Evolutionary conservation across 2,797 vertebrate genomes (phyloP), one percentile per base, ranked within the genome.

Genomic region (Oryzias dopingdopingensis): DNA sequence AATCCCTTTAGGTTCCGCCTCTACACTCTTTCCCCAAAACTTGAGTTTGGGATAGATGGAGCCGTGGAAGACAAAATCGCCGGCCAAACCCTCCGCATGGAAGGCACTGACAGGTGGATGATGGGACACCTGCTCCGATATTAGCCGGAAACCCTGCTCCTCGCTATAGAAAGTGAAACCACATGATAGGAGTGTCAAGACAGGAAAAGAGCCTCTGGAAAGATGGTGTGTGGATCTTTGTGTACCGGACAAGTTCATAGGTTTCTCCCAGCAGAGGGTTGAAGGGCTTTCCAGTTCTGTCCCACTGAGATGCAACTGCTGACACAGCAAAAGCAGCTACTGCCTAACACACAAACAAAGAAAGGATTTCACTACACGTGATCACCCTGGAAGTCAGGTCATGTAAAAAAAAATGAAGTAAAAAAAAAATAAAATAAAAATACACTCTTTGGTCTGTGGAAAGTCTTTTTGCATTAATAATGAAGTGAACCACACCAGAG

Each of bases 21-120:
- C 97, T 49, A 99, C 94, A 4, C 96, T 98, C 80, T 98, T 99
- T 1, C 96, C 96, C 96, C 97, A 99, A 87, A 96, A 99, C 86
- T 94, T 97, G 51, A 99, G 94, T 86, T 99, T 99, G 54, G 97
- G 97, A 79, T 98, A 98, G 85, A 99, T 98, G 73, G 96, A 98
- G 63, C 97, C 97, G 0, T 98, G 96, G 77, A 99, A 98, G 77
- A 94, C 56, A 13, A 97, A 99, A 86, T 99, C 96, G 20, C 94
- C 92, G 1, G 74, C 70, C 72, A 98, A 91, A 67, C 95, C 94
- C 91, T 99, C 96, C 0, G 97, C 93, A 46, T 97, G 92, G 88
- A 99, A 99, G 7, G 96, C 97, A 80, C 96, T 98, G 82, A 99
- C 45, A 0, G 96, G 97, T 7, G 97, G 97, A 75, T 98, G 97